Evolutionary conservation across 2,888 invertebrate genomes (phyloP), one percentile per base, ranked within the genome.

Genomic region (Cerastis rubricosa): DNA sequence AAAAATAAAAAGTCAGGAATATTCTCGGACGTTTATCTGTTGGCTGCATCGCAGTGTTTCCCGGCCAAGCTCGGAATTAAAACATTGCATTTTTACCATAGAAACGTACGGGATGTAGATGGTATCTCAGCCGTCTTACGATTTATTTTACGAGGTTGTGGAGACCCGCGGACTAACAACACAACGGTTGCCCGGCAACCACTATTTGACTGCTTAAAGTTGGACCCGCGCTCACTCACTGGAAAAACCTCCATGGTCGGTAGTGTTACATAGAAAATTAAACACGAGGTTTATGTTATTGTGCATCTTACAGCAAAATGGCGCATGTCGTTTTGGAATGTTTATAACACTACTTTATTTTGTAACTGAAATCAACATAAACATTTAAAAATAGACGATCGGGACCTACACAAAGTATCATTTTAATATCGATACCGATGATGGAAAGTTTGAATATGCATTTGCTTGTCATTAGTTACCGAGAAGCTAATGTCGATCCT

Each of bases 61-160:
- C 92, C 90, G 88, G 86, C 91, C 78, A 78, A n/a, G 84, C 74
- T 85, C 87, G 90, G 95, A 94, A 96, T 96, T 96, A 95, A 96
- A 96, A 96, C 96, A 95, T 96, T 95, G 94, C 93, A 91, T 94
- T 94, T 94, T 94, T 94, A 91, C 88, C 86, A 87, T 85, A 87
- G 89, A 89, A 88, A 88, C 79, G 83, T 87, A 80, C 71, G 80
- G 86, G 84, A 80, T 86, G 76, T 85, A 90, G 94, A 93, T 93
- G 86, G 77, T 92, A 93, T 94, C 93, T 84, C 77, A 80, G 70
- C 71, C 78, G 80, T 76, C 83, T 78, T 86, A 86, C 88, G 90
- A 93, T 94, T 94, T 94, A 93, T 93, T 90, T 92, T 89, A 93
- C 90, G 89, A 89, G 80, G 71, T 59, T 71, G 72, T 11, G 59